phyloP scores from a whole-genome alignment of 2,888 invertebrate species.

The Heliconius ethilla region DNA sequence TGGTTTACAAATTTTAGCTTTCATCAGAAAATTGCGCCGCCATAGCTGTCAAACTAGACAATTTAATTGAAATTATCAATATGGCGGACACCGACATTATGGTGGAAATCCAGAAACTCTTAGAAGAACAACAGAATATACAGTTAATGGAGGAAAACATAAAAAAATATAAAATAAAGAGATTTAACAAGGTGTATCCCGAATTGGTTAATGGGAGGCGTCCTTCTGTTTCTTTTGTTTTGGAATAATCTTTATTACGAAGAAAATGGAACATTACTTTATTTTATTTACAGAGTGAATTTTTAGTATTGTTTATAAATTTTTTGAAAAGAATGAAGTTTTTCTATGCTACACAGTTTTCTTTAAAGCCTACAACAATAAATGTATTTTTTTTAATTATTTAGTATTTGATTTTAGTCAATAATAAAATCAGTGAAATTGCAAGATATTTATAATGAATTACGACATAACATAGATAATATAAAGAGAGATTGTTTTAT shows the following conservation, averaged over 20 bases:
- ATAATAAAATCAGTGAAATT: background rate
- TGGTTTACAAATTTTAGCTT: constrained; percentile 52
- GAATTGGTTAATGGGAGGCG: constrained; percentile 54
- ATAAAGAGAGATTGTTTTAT: background rate
- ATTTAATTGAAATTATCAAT: constrained; percentile 47
- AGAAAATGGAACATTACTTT: constrained; percentile 17
- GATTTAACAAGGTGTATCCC: constrained; percentile 46
- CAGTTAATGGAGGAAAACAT: constrained; percentile 50
- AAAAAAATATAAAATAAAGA: constrained; percentile 26
- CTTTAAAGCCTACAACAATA: background rate
- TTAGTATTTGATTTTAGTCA: background rate
- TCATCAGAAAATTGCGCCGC: constrained; percentile 63
- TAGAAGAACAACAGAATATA: constrained; percentile 61
- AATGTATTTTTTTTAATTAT: too few relatives aligned
- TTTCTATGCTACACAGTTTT: too few relatives aligned
- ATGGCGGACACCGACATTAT: constrained; percentile 51
- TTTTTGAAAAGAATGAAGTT: too few relatives aligned
- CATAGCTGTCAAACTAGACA: constrained; percentile 65
- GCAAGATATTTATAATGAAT: too few relatives aligned
- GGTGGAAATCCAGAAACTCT: constrained; percentile 52
- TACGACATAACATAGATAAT: background rate
- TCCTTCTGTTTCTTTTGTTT: constrained; percentile 59
- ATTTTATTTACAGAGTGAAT: too few relatives aligned
- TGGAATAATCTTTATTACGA: constrained; percentile 41
- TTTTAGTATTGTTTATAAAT: too few relatives aligned